phyloP scores from a whole-genome alignment of 2,797 vertebrate species.

The Chiloscyllium punctatum region DNA sequence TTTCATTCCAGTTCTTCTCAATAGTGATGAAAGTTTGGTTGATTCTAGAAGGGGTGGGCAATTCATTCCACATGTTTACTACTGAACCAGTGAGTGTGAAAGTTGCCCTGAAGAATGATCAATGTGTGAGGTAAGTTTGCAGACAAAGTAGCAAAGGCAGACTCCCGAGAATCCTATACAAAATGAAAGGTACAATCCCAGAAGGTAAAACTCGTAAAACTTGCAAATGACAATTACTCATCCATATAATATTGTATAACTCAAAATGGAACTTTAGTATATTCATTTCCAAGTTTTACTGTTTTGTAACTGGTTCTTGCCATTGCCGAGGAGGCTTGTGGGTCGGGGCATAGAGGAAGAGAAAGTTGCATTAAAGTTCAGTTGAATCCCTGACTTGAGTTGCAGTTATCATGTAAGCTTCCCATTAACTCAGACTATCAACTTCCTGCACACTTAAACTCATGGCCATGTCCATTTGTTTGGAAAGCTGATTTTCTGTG shows the following conservation, averaged over 20 bases:
- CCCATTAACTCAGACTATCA: neutral
- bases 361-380: neutral
- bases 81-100: neutral
- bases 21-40: neutral
- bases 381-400: neutral
- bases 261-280: too few species aligned
- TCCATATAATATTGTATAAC: too few species aligned
- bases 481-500: neutral
- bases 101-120: neutral
- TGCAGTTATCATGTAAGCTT: neutral
- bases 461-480: neutral
- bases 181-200: neutral
- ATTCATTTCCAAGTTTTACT: too few species aligned
- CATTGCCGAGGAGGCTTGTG: too few species aligned
- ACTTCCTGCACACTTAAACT: neutral
- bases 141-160: neutral
- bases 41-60: neutral
- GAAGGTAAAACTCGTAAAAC: too few species aligned
- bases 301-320: too few species aligned
- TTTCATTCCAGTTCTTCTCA: neutral
- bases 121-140: neutral
- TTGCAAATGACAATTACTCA: too few species aligned
- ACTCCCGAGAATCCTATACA: neutral
- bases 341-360: neutral
- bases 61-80: neutral